A percentile compares a stretch with the other conserved stretches of the same genome.
These are phyloP conservation scores for Protomyctophum bolini DNA, from an alignment of 2,113 vertebrate genomes.

Conservation along the genomic window DNA sequence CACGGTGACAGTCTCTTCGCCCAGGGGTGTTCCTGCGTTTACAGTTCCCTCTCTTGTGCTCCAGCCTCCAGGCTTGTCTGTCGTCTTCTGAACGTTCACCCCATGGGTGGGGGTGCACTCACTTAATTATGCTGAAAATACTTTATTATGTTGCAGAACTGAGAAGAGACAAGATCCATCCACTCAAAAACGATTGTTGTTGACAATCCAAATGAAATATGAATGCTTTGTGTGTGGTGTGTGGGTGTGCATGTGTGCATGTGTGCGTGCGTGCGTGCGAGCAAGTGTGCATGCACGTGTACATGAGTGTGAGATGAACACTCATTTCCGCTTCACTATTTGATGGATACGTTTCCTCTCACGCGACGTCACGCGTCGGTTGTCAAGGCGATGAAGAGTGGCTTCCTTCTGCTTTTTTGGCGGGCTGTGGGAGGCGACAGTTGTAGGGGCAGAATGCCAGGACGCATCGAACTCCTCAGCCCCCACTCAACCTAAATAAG, in stretches of 20 bases:
- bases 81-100: constrained; percentile 39
- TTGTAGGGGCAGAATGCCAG: constrained; percentile 49
- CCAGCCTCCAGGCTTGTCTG: constrained; percentile 34
- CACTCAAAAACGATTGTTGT: constrained; percentile 50
- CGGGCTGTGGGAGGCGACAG: constrained; percentile 55
- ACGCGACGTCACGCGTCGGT: constrained; percentile 54
- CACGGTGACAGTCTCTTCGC: constrained; percentile 18
- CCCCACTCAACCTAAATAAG: constrained; percentile 14
- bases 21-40: constrained; percentile 32
- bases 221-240: constrained; percentile 36
- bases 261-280: background rate
- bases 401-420: constrained; percentile 67
- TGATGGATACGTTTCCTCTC: constrained; percentile 70
- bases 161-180: constrained; percentile 40
- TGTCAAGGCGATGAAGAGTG: constrained; percentile 67
- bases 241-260: constrained; percentile 1
- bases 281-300: background rate
- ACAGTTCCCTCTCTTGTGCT: constrained; percentile 38
- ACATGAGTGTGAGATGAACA: constrained; percentile 28
- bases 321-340: constrained; percentile 57
- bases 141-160: constrained; percentile 48
- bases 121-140: constrained; percentile 56
- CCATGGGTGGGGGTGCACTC: constrained; percentile 39
- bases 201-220: constrained; percentile 67
- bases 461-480: constrained; percentile 30